Percentiles rank a stretch among this genome's conserved stretches.
Evolutionary conservation across 2,888 invertebrate species (phyloP).

Genomic region (Mylabris sibirica): DNA sequence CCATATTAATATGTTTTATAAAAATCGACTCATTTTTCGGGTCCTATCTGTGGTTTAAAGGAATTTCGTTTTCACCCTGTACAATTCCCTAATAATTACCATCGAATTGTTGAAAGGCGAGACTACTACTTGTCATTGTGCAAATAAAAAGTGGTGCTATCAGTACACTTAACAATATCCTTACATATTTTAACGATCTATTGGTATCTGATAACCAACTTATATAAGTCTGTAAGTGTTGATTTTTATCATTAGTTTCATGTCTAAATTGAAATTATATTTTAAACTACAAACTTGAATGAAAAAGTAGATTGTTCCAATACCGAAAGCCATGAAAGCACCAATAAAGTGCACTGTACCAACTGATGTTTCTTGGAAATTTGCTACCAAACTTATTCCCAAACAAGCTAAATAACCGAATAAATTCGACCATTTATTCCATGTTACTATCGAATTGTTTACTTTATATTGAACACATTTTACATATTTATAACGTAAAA

Average conservation of each 20-base stretch:
- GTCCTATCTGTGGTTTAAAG: too few species aligned
- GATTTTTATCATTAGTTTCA: neutral
- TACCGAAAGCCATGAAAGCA: slow-evolving; percentile 66
- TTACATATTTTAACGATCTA: slow-evolving; percentile 18
- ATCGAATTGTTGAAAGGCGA: slow-evolving; percentile 18
- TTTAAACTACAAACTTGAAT: slow-evolving; percentile 61
- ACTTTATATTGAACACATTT: slow-evolving; percentile 35
- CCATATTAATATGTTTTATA: too few species aligned
- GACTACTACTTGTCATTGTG: slow-evolving; percentile 4
- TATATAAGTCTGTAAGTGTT: slow-evolving; percentile 22
- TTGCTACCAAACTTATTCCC: slow-evolving; percentile 68
- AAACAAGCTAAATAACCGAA: slow-evolving; percentile 64
- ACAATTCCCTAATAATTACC: slow-evolving; percentile 13
- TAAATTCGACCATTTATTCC: slow-evolving; percentile 54
- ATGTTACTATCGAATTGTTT: slow-evolving; percentile 24
- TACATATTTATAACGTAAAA: slow-evolving; percentile 43
- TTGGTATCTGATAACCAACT: slow-evolving; percentile 20
- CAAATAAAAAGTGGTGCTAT: slow-evolving; percentile 21
- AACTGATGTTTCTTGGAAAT: slow-evolving; percentile 69
- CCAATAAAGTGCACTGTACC: slow-evolving; percentile 66
- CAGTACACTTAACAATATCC: slow-evolving; percentile 20
- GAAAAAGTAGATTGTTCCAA: slow-evolving; percentile 65
- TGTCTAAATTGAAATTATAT: neutral
- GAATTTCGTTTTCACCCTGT: too few species aligned
- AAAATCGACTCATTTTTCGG: too few species aligned